Conservation (phyloP, 1,140 invertebrate genomes). For the Drosophila orosa region DNA sequence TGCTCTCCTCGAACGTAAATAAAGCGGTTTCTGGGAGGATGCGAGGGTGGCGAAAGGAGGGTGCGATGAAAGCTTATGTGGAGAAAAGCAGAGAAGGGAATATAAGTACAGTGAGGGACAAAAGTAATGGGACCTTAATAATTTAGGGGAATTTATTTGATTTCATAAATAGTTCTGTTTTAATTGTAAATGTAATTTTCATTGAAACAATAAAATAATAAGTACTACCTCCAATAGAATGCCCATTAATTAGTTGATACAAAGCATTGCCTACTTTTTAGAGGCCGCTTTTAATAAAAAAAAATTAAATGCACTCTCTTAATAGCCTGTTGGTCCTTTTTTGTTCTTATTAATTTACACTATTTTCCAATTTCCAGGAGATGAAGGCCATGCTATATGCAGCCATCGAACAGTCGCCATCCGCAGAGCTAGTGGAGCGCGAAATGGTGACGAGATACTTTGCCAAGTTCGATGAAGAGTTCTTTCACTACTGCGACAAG, state of each 20-base stretch:
- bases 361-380: slow-evolving; percentile 85
- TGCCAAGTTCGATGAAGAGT: slow-evolving; percentile 93
- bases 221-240: neutral
- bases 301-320: too few species aligned
- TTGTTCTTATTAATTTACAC: neutral
- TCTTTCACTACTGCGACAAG: slow-evolving; percentile 93
- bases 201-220: neutral
- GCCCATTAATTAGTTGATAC: neutral
- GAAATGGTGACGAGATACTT: slow-evolving; percentile 90
- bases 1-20: slow-evolving; percentile 67
- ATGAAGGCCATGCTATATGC: slow-evolving; percentile 91
- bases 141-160: neutral
- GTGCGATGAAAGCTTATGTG: neutral
- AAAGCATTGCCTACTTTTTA: neutral
- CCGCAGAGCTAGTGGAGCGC: slow-evolving; percentile 88
- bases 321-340: too few species aligned
- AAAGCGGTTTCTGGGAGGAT: slow-evolving; percentile 13
- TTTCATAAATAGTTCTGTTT: neutral
- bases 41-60: neutral
- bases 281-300: neutral
- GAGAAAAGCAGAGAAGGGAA: too few species aligned
- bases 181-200: neutral
- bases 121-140: neutral
- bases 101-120: slow-evolving; percentile 10
- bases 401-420: slow-evolving; percentile 90